Evolutionary conservation across 2,888 invertebrate genomes (phyloP).

Genomic region (Tinea trinotella): DNA sequence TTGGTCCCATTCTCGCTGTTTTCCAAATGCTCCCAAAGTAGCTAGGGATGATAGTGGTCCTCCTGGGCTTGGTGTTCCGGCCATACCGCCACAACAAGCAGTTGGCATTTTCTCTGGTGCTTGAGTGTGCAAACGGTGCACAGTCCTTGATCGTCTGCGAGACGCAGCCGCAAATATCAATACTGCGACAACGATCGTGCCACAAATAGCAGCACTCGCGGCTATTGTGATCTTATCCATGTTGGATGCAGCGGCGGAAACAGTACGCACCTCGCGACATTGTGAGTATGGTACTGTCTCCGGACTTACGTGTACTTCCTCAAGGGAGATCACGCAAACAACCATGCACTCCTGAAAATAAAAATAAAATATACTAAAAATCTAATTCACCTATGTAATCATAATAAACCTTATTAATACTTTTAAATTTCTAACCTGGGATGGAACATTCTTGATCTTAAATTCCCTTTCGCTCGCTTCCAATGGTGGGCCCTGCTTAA

Average conservation of each 20-base stretch:
- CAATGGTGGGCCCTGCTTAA: slow-evolving; percentile 91
- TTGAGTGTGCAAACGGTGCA: slow-evolving; percentile 81
- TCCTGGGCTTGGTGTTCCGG: slow-evolving; percentile 82
- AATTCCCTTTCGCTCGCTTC: slow-evolving; percentile 93
- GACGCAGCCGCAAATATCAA: slow-evolving; percentile 92
- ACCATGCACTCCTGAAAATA: slow-evolving; percentile 87
- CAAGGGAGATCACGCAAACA: slow-evolving; percentile 92
- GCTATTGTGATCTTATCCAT: slow-evolving; percentile 97
- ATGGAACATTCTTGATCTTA: slow-evolving; percentile 92
- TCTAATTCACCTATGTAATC: background rate
- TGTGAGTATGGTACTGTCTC: slow-evolving; percentile 88
- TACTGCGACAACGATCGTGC: slow-evolving; percentile 91
- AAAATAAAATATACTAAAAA: background rate
- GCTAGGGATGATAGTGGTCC: slow-evolving; percentile 88
- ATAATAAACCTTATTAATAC: background rate
- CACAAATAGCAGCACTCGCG: slow-evolving; percentile 93
- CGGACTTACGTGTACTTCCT: slow-evolving; percentile 90
- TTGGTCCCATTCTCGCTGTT: slow-evolving; percentile 81
- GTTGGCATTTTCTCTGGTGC: slow-evolving; percentile 81
- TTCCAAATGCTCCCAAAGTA: slow-evolving; percentile 87
- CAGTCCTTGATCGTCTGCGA: slow-evolving; percentile 81
- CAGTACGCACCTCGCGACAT: slow-evolving; percentile 91
- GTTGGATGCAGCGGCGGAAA: slow-evolving; percentile 85
- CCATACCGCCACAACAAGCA: slow-evolving; percentile 81
- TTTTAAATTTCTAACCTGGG: slow-evolving; percentile 71